Evolutionary conservation across 2,113 vertebrate genomes (phyloP), one percentile per base, ranked within the genome.

Genomic region (Cervus canadensis): DNA sequence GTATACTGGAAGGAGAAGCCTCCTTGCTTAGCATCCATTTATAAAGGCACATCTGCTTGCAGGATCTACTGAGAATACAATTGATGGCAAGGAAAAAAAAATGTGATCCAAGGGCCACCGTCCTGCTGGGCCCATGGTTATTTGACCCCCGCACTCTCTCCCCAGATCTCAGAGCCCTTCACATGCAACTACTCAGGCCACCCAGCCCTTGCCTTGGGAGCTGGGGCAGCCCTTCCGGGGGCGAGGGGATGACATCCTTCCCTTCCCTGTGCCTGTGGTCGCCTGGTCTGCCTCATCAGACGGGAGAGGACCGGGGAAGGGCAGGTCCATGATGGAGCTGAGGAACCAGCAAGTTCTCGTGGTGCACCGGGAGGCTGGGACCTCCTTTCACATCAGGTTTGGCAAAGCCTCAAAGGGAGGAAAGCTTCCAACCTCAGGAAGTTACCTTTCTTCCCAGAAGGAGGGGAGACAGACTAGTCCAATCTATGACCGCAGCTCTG

Each of bases 401-500:
- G 2, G 21, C 67, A 13, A 56, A 54, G n/a, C 40, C 60, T 40
- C 26, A n/a, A 52, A 33, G 23, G 1, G 23, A 64, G 26, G 17
- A 84, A 40, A 54, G 7, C 8, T 13, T n/a, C 23, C 74, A 85
- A 0, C 21, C 25, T 45, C 30, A 28, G 26, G 48, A 88, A 48
- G 40, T 7, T 30, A 16, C 43, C 14, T 15, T 2, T 59, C 87
- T 30, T 64, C 16, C 36, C 0, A 21, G 76, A 50, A 25, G 71
- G 19, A 79, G 8, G 33, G 10, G 28, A 40, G 40, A 78, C n/a
- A 52, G 56, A 6, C 26, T 6, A 48, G 23, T 6, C 90, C 30
- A 2, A 0, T 52, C 48, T 52, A 2, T 45, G 1, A 21, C 40
- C 8, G 1, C 0, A 26, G 67, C 26, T 30, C 43, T 13, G 25